A percentile compares a stretch with the other conserved stretches of the same genome.
These are phyloP conservation scores for Peromyscus californicus DNA, from an alignment of 2,113 vertebrate genomes.

Conservation along the genomic window DNA sequence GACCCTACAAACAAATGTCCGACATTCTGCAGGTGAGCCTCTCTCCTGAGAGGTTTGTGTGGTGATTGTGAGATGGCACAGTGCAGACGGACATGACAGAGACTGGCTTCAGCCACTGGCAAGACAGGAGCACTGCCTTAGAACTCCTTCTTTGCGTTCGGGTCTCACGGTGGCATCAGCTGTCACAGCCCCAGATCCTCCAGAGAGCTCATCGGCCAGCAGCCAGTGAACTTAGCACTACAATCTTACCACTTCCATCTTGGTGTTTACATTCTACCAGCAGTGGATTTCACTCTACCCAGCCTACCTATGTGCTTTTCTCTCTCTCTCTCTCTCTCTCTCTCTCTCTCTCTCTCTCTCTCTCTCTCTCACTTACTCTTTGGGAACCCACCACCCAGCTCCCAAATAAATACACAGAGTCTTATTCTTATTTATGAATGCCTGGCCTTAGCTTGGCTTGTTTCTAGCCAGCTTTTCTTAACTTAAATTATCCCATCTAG, in stretches of 20 bases:
- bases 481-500: neutral
- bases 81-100: neutral
- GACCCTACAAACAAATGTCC: slow-evolving; percentile 24
- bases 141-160: neutral
- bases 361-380: neutral
- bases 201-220: neutral
- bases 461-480: neutral
- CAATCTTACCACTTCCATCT: neutral
- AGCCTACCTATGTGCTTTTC: neutral
- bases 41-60: slow-evolving; percentile 19
- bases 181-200: neutral
- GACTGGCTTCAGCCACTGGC: neutral
- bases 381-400: neutral
- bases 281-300: neutral
- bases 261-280: neutral
- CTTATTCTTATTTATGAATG: neutral
- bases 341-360: too few species aligned
- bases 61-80: neutral
- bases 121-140: neutral
- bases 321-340: too few species aligned
- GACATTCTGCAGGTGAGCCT: slow-evolving; percentile 13
- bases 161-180: neutral
- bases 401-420: neutral
- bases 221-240: neutral
- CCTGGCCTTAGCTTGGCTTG: neutral